Evolutionary conservation across 2,113 vertebrate genomes (phyloP), one percentile per base, ranked within the genome.

Genomic region (Probosciger aterrimus): DNA sequence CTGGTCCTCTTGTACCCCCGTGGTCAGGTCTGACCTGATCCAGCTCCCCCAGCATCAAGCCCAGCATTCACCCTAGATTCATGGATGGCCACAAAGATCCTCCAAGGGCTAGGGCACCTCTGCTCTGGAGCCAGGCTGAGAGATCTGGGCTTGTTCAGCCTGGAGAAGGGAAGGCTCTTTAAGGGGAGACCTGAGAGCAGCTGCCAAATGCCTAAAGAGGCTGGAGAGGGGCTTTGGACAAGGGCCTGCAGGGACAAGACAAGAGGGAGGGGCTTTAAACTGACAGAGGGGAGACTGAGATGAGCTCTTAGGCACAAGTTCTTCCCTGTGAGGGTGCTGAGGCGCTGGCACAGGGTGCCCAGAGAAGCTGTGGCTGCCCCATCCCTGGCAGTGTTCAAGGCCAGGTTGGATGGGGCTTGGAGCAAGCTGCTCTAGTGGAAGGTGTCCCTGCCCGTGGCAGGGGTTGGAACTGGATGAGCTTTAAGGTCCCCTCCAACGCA

Each of bases 1-100:
- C 13, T 46, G 69, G 43, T 60, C 11, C 18, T 25, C 6, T 39
- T 44, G 9, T 71, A 27, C 77, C 46, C 0, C 0, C 0, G 1
- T 7, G 10, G 18, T 10, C 10, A 0, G 60, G 46, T 67, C 43
- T 49, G 46, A 44, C 41, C 49, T 14, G 25, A 20, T 53, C 28
- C 76, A 44, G 27, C 33, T 88, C 5, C 11, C n/a, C 11, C 27
- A 20, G 41, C 49, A 11, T 31, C 57, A 18, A 39, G 7, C 44
- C 43, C 46, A 2, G n/a, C 12, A 60, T 23, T 46, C 30, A 8
- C 15, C n/a, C 60, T 41, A 43, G 49, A 28, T 80, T 46, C 25
- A 59, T 24, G 14, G 4, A 59, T 35, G 33, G 20, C 33, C 20
- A 59, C 57, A 59, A 35, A 59, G 33, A 35, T 59, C 33, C 33